Conservation (phyloP, 2,113 vertebrate genomes). For the Grammomys surdaster region DNA sequence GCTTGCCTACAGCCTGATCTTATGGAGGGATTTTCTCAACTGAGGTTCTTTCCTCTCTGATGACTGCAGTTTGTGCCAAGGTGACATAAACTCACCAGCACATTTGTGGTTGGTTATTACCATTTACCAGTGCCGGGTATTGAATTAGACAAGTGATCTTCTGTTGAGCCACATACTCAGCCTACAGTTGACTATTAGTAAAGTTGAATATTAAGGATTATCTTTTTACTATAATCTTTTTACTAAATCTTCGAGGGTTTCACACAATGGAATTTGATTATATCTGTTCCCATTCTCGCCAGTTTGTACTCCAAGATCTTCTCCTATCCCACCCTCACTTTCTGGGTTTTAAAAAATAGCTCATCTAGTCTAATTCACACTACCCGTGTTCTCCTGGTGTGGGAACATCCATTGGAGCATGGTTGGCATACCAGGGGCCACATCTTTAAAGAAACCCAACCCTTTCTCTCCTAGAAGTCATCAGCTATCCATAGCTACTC, state of each 20-base stretch:
- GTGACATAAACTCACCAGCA: neutral
- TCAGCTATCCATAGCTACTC: neutral
- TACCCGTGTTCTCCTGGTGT: neutral
- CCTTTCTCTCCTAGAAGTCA: neutral
- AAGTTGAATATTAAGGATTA: slow-evolving; percentile 24
- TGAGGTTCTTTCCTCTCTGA: neutral
- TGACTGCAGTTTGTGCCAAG: neutral
- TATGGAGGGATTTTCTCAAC: neutral
- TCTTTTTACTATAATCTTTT: neutral
- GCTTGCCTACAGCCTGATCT: neutral
- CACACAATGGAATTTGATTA: neutral
- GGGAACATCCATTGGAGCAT: neutral
- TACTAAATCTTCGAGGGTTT: neutral
- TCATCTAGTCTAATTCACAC: neutral
- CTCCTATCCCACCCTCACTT: neutral
- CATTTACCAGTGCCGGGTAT: neutral
- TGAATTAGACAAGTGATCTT: neutral
- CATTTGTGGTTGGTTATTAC: neutral
- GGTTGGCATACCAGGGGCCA: neutral
- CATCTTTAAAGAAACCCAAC: neutral
- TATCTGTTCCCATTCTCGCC: neutral
- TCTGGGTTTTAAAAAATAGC: neutral
- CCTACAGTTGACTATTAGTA: neutral
- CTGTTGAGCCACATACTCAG: neutral
- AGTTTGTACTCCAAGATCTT: neutral